A percentile compares a stretch with the other conserved stretches of the same genome.
Conservation (phyloP, 2,888 invertebrate species). For the Callosobruchus maculatus region DNA sequence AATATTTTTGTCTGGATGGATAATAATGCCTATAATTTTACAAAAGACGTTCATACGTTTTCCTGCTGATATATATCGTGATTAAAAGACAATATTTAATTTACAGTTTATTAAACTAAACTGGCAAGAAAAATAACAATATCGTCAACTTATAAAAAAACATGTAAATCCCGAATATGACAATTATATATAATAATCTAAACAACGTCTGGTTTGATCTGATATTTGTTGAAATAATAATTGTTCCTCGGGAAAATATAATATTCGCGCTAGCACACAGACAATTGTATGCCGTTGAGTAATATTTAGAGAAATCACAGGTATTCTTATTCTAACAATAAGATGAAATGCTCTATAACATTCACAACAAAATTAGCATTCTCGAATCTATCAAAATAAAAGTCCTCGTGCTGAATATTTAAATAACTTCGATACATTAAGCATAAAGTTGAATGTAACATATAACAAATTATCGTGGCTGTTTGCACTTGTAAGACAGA, state of each 20-base stretch:
- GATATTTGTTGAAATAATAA: slow-evolving; percentile 7
- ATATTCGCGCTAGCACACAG: not conserved
- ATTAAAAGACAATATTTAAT: not conserved
- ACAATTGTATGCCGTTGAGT: slow-evolving; percentile 1
- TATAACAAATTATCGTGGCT: no score
- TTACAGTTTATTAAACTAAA: not conserved
- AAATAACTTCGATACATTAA: no score
- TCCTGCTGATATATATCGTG: no score
- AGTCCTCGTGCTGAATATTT: no score
- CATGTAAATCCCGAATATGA: not conserved
- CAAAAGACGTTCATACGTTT: no score
- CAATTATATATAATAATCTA: no score
- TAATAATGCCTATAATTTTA: no score
- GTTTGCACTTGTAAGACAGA: no score
- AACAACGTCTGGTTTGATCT: not conserved
- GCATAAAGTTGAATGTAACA: no score
- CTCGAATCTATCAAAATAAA: not conserved
- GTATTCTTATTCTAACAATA: slow-evolving; percentile 14
- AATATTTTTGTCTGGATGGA: no score
- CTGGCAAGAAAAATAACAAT: not conserved
- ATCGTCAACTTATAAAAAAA: not conserved
- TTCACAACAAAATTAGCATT: not conserved
- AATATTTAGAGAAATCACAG: slow-evolving; percentile 20
- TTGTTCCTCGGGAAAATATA: slow-evolving; percentile 4
- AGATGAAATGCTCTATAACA: slow-evolving; percentile 6